Evolutionary conservation across 2,888 invertebrate species (phyloP), one percentile per base, ranked within the genome.

Genomic region (Malthinus flaveolus): DNA sequence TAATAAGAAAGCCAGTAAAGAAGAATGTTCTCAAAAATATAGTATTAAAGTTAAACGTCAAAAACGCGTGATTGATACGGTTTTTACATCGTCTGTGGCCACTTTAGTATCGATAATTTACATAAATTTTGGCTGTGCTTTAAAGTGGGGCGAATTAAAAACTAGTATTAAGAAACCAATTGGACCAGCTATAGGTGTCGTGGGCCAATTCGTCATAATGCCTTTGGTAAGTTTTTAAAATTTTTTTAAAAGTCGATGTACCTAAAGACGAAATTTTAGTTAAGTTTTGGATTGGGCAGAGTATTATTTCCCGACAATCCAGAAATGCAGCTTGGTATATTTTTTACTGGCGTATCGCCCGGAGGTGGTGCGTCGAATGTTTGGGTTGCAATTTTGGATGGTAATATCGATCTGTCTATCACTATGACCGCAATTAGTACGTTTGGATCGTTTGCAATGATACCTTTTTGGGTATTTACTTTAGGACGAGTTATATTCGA

Each of bases 331-430:
- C 77, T 95, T 66, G 95, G 95, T 2, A 83, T 95, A 77, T 95
- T 95, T 79, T 92, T 93, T 77, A 91, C 93, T 0, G 95, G 95
- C 0, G 91, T 93, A 12, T 88, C 92, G 2, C 95, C 95, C 0
- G 92, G 91, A n/a, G 95, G 98, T 0, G 97, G 97, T 0, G 95
- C 96, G 15, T 96, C 96, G 46, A 98, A 98, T 78, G 93, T 97
- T 69, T 98, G 97, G 95, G 91, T 95, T 0, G 88, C 92, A 64
- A 85, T 97, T 10, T 82, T 98, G 1, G 91, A 90, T 3, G 97
- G 95, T 4, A 97, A 98, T 79, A 85, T 97, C 4, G 91, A 95
- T 76, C 82, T 98, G 36, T 96, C 96, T 0, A 87, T 98, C 46
- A 90, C 97, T 10, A 96, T 98, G 97, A 98, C 97, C 0, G 88